phyloP scores from a whole-genome alignment of 1,140 invertebrate genomes.

The Anoplolepis gracilipes region DNA sequence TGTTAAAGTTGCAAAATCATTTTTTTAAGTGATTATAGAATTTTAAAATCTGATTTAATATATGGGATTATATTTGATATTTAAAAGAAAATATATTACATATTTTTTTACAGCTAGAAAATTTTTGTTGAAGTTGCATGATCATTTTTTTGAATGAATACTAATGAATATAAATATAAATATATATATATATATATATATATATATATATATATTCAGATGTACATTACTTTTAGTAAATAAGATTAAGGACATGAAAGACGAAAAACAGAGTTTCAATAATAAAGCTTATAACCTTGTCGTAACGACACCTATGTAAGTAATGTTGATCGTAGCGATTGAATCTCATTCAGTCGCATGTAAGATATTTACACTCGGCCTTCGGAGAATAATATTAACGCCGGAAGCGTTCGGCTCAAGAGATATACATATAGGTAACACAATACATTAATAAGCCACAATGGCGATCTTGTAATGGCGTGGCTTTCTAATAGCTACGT shows the following conservation, averaged over 20 bases:
- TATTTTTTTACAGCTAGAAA: too few species aligned
- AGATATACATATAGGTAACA: background rate
- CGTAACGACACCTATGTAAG: background rate
- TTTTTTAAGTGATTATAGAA: too few species aligned
- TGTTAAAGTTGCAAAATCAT: too few species aligned
- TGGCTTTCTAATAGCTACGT: background rate
- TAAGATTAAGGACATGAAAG: background rate
- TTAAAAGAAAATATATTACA: too few species aligned
- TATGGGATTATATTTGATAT: too few species aligned
- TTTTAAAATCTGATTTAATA: too few species aligned
- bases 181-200: background rate
- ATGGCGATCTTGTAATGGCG: slow-evolving; percentile 4
- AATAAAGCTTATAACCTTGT: background rate
- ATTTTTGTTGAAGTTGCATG: too few species aligned
- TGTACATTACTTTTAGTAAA: background rate
- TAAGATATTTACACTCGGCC: slow-evolving; percentile 34
- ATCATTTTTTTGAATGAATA: too few species aligned
- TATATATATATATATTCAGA: background rate
- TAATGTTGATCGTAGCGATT: slow-evolving; percentile 16
- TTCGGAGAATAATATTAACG: slow-evolving; percentile 18
- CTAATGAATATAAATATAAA: too few species aligned
- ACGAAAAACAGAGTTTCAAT: background rate
- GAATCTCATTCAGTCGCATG: background rate
- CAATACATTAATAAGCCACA: slow-evolving; percentile 41
- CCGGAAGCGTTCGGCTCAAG: background rate